Base-by-base conservation (phyloP, 2,113 vertebrate species). In the Mastomys natalensis region DNA sequence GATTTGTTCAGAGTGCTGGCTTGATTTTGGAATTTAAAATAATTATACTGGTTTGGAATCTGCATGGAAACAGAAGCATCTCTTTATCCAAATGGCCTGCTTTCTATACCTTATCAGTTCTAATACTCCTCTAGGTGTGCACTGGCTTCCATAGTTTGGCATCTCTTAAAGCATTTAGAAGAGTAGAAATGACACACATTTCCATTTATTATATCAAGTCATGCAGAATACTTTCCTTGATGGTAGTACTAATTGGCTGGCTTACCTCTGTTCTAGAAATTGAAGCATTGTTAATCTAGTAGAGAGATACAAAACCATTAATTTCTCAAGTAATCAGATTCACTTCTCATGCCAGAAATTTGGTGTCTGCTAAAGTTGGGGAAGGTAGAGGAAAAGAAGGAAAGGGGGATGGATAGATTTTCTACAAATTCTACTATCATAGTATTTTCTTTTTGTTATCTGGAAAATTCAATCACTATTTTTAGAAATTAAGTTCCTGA, bases 11-110 rank as follows among this genome's bases (percentile, higher is more conserved):
- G 3, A 2, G 9, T 7, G 2, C 22, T 94, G 48, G 37, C 43
- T 80, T 84, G 43, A 94, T 90, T 93, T 29, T 87, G 82, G 91
- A 8, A 90, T 77, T 72, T 70, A 55, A 85, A 84, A 55, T 90
- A 17, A 15, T 58, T 68, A 89, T 51, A 64, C 22, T 94, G 26
- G 74, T 43, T 31, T 74, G 55, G 26, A 37, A 84, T 95, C 21
- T 91, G 9, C 78, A 37, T 89, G 43, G 22, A 95, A 87, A 48
- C 34, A 34, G 40, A 87, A 89, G 37, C 7, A 85, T 86, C 62
- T 93, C 11, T 55, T 9, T 87, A 34, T 87, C 29, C 93, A 72
- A 95, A 72, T 86, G 53, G 2, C 2, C 37, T 7, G 9, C 19
- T 48, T 17, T 8, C 16, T 22, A 1, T 17, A 15, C 1, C 37